Conservation (phyloP, 2,113 vertebrate genomes). For the Pandion haliaetus region DNA sequence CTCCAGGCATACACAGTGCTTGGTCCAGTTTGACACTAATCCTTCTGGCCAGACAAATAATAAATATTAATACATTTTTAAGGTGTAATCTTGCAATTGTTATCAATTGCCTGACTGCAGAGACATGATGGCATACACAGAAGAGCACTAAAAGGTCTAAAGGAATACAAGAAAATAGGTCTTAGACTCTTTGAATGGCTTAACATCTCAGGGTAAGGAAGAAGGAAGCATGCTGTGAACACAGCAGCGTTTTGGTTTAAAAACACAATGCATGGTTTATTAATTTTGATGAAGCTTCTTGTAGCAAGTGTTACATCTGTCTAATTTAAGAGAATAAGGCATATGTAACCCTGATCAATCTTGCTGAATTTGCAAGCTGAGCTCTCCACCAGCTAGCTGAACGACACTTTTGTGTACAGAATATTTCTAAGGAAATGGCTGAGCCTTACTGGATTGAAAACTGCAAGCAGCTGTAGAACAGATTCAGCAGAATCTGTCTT, state of each 20-base stretch:
- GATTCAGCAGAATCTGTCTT: background rate
- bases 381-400: background rate
- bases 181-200: background rate
- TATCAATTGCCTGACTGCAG: background rate
- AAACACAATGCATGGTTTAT: background rate
- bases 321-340: background rate
- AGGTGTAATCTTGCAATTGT: background rate
- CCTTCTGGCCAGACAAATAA: background rate
- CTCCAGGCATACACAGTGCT: background rate
- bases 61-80: background rate
- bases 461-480: conserved; percentile 18
- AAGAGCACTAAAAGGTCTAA: background rate
- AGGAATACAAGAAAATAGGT: background rate
- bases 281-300: background rate
- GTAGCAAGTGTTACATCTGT: background rate
- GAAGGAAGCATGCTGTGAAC: background rate
- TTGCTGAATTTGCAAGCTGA: background rate
- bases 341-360: background rate
- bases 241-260: background rate
- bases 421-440: background rate
- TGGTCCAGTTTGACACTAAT: background rate
- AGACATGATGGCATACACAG: background rate
- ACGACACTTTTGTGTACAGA: background rate
- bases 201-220: background rate
- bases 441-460: background rate